Evolutionary conservation across 2,113 vertebrate genomes (phyloP).

Genomic region (Panthera tigris): DNA sequence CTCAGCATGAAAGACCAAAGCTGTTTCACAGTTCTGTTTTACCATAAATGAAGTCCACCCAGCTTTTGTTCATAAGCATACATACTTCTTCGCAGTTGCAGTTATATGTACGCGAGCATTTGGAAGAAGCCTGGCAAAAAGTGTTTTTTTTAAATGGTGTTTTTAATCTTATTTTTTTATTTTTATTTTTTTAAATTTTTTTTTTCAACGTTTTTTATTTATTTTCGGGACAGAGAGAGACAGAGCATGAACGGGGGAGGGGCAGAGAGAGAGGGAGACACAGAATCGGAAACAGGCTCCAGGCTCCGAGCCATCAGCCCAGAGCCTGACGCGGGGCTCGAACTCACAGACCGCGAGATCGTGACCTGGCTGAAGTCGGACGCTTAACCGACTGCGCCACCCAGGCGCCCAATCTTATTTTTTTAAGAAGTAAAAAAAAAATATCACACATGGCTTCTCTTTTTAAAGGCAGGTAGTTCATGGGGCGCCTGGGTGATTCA

Average conservation of each 20-base stretch:
- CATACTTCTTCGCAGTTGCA: neutral
- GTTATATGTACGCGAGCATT: neutral
- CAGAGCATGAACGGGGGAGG: too few relatives aligned
- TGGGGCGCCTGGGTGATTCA: too few relatives aligned
- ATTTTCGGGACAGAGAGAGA: too few relatives aligned
- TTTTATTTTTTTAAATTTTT: too few relatives aligned
- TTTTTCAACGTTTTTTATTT: too few relatives aligned
- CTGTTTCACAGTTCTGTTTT: neutral
- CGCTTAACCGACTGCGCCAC: too few relatives aligned
- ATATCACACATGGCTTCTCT: neutral
- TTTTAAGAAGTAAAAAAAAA: conserved; percentile 13
- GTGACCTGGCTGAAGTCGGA: too few relatives aligned
- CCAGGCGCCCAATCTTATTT: conserved; percentile 20
- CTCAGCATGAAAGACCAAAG: neutral
- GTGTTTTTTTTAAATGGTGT: neutral
- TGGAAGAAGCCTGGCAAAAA: neutral
- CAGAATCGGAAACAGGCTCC: too few relatives aligned
- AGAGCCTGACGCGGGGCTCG: too few relatives aligned
- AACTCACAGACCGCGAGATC: too few relatives aligned
- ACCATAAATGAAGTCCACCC: neutral
- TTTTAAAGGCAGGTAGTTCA: neutral
- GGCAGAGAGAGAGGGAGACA: too few relatives aligned
- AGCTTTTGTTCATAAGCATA: neutral
- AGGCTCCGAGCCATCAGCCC: too few relatives aligned
- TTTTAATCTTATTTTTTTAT: conserved; percentile 43